These are phyloP conservation scores for Ariolimax columbianus DNA, from an alignment of 2,888 invertebrate species.

Conservation along the genomic window DNA sequence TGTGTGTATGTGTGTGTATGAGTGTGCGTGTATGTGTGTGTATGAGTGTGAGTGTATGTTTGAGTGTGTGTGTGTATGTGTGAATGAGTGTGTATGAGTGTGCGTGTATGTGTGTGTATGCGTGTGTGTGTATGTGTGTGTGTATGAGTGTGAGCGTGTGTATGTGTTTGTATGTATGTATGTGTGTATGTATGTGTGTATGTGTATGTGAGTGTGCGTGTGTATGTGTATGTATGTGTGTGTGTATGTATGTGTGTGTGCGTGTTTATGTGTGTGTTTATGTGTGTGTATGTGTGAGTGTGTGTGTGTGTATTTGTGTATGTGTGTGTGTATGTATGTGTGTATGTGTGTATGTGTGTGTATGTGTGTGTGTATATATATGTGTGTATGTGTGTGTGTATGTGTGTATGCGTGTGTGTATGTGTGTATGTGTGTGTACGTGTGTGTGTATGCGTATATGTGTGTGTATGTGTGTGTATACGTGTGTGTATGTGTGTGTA, in stretches of 20 bases:
- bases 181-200: too few relatives aligned
- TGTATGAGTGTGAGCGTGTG: background rate
- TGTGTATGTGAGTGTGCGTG: too few relatives aligned
- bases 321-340: slow-evolving; percentile 2
- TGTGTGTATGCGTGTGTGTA: slow-evolving; percentile 1
- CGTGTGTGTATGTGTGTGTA: slow-evolving; percentile 24
- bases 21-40: background rate
- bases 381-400: slow-evolving; percentile 5
- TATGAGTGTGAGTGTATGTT: background rate
- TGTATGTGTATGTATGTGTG: too few relatives aligned
- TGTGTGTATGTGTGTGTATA: slow-evolving; percentile 5
- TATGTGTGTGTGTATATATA: slow-evolving; percentile 26
- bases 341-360: slow-evolving; percentile 17
- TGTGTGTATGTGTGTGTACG: slow-evolving; percentile 22
- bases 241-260: too few relatives aligned
- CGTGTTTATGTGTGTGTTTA: too few relatives aligned
- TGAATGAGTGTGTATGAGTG: background rate
- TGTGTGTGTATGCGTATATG: slow-evolving; percentile 20
- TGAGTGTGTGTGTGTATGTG: background rate
- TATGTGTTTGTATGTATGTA: too few relatives aligned
- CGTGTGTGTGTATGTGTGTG: slow-evolving; percentile 15
- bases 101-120: background rate
- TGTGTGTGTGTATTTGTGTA: background rate
- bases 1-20: background rate
- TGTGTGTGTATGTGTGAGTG: background rate